Evolutionary conservation across 2,888 invertebrate genomes (phyloP), one percentile per base, ranked within the genome.

Genomic region (Caenorhabditis afra): DNA sequence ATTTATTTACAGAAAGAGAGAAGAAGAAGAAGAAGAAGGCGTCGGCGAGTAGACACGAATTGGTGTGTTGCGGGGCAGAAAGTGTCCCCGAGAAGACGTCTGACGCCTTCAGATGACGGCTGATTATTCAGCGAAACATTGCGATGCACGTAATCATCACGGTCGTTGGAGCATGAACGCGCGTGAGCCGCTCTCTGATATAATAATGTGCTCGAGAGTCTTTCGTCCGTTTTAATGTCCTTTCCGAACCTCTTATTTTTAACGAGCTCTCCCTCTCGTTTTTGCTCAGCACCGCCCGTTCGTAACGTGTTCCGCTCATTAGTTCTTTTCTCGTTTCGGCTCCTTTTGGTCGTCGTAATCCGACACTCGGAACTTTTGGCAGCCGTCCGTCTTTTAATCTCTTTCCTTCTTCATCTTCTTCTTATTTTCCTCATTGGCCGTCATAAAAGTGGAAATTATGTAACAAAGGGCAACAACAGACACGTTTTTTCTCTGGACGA

Each of bases 101-200:
- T 29, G 29, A 29, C 7, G 29, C 3, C 29, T 29, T 29, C 29
- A 29, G 29, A 29, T 29, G 29, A 29, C 7, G 29, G 29, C 29
- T 29, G 29, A 29, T n/a, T n/a, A n/a, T 29, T 29, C 29, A 29
- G 29, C 29, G 29, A 16, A 23, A 7, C 52, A 14, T n/a, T 44
- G 22, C 58, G 58, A 58, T 44, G 50, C 59, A 68, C 68, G 68
- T 59, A 68, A 59, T 68, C 68, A 68, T 53, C 39, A 35, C 50
- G 47, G 41, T 58, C 44, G 10, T 47, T 44, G 52, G 35, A 64
- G 64, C 64, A 44, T 64, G 64, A 52, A 66, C 37, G 14, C 67
- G 41, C 59, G 68, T 68, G 68, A 68, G 58, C 53, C 41, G 44
- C 39, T 11, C 52, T 41, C 44, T 70, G 29, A 59, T 68, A 61